A percentile compares a stretch with the other conserved stretches of the same genome.
phyloP scores from a whole-genome alignment of 1,140 invertebrate species.

The Plodia interpunctella region DNA sequence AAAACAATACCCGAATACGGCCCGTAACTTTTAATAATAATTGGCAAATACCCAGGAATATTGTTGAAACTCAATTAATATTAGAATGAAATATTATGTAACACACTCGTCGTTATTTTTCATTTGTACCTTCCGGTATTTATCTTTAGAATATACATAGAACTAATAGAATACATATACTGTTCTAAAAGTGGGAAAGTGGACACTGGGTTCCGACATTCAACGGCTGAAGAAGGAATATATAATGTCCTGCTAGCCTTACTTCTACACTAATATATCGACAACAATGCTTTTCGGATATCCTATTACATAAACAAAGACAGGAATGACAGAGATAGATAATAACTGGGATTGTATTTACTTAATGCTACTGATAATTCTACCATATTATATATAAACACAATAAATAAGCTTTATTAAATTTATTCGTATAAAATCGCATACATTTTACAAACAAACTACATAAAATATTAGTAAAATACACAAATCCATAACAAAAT shows the following conservation, averaged over 20 bases:
- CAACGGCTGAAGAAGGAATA: no score
- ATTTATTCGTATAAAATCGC: slow-evolving; percentile 19
- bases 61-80: slow-evolving; percentile 14
- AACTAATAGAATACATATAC: no score
- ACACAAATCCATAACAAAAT: slow-evolving; percentile 18
- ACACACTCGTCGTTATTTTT: not conserved
- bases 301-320: no score
- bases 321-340: no score
- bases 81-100: slow-evolving; percentile 14
- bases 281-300: no score
- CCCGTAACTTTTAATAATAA: slow-evolving; percentile 22
- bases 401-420: slow-evolving; percentile 6
- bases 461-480: slow-evolving; percentile 22
- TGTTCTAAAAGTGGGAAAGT: no score
- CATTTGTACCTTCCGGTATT: not conserved
- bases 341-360: no score
- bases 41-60: slow-evolving; percentile 24
- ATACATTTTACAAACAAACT: slow-evolving; percentile 19
- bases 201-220: no score
- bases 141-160: not conserved
- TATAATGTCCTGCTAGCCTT: no score
- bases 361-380: no score
- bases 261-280: no score
- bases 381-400: no score
- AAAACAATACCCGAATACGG: slow-evolving; percentile 11